phyloP scores from a whole-genome alignment of 2,888 invertebrate species.

The Caenorhabditis plicata region DNA sequence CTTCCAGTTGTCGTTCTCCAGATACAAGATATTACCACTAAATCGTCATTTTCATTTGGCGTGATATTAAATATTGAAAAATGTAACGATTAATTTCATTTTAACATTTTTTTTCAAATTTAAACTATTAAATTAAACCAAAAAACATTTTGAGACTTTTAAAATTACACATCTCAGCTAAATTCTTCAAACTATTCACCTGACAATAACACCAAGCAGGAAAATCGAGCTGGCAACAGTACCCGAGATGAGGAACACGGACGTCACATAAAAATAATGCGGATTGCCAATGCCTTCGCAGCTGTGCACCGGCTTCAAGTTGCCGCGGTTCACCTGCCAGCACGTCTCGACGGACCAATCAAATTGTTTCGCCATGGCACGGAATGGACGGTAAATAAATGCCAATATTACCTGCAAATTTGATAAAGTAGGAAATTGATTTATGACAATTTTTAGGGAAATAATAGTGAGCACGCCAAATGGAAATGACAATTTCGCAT shows the following conservation, averaged over 20 bases:
- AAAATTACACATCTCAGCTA: no score
- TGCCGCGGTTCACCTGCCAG: constrained; percentile 74
- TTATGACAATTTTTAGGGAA: no score
- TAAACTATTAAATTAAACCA: no score
- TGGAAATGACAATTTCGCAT: no score
- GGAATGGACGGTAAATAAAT: constrained; percentile 70
- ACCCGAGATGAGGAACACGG: constrained; percentile 77
- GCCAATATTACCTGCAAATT: constrained; percentile 69
- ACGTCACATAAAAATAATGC: constrained; percentile 80
- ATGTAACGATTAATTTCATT: neutral
- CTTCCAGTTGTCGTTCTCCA: no score
- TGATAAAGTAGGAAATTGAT: no score
- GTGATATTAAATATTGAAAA: no score
- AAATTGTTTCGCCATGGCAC: constrained; percentile 66
- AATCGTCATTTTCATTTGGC: no score
- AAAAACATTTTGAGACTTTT: no score
- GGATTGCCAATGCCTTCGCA: constrained; percentile 81
- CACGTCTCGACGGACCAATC: constrained; percentile 67
- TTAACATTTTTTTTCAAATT: no score
- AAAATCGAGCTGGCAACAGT: constrained; percentile 76
- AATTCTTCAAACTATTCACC: constrained; percentile 51
- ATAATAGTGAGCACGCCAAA: no score
- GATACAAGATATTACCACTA: no score
- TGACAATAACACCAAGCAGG: constrained; percentile 69
- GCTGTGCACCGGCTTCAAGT: constrained; percentile 73